Percentiles rank a stretch among this genome's conserved stretches.
These are phyloP conservation scores for Chionis minor DNA, from an alignment of 2,113 vertebrate species.

Conservation along the genomic window DNA sequence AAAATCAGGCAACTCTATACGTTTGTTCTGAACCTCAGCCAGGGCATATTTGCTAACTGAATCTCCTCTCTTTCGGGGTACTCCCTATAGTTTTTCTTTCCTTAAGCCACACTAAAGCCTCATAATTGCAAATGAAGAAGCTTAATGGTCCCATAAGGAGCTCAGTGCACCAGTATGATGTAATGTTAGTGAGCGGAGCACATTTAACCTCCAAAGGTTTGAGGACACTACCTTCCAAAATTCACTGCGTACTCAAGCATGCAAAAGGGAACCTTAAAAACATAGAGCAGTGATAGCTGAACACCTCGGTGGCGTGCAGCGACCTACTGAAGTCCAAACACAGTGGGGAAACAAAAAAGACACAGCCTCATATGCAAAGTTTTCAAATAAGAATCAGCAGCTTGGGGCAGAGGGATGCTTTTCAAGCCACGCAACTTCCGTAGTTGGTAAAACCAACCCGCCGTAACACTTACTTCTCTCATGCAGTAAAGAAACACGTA, in stretches of 20 bases:
- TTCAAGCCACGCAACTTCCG: background rate
- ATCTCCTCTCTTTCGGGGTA: background rate
- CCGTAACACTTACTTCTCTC: background rate
- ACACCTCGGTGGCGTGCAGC: too few relatives aligned
- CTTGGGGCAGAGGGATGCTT: background rate
- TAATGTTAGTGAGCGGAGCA: fast-evolving
- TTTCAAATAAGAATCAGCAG: background rate
- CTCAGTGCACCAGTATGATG: fast-evolving
- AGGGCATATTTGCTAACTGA: background rate
- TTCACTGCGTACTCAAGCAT: background rate
- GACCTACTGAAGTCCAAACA: background rate
- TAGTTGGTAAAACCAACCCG: background rate
- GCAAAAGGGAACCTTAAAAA: background rate
- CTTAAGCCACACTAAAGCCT: background rate
- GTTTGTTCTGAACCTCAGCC: background rate
- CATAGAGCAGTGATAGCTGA: fast-evolving
- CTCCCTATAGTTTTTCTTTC: background rate
- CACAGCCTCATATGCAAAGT: background rate
- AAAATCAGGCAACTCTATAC: background rate
- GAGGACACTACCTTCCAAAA: background rate
- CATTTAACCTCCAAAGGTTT: background rate
- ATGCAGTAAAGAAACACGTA: background rate
- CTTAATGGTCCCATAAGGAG: background rate
- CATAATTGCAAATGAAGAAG: background rate
- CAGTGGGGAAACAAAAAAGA: fast-evolving